Evolutionary conservation across 1,140 invertebrate genomes (phyloP).

Genomic region (Tetraneura akinire): DNA sequence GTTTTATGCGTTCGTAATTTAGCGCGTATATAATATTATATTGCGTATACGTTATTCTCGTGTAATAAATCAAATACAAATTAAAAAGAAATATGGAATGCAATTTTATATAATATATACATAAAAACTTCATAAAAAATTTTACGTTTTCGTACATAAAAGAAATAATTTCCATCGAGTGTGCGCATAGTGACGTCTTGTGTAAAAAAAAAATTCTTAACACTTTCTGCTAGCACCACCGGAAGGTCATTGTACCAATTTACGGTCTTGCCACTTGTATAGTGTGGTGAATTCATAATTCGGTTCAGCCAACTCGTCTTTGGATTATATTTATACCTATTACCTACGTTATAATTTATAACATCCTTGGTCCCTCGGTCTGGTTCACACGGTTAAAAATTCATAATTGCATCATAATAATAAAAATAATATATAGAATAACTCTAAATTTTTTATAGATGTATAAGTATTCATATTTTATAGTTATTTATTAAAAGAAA

Average conservation of each 20-base stretch:
- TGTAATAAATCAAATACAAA: no score
- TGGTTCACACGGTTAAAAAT: background rate
- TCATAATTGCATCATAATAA: background rate
- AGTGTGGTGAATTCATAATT: constrained; percentile 32
- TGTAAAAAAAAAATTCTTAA: background rate
- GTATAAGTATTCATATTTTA: no score
- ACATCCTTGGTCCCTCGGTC: constrained; percentile 27
- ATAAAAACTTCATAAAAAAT: background rate
- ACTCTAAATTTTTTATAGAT: no score
- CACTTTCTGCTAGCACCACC: constrained; percentile 5
- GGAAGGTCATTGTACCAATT: constrained; percentile 41
- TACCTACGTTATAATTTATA: background rate
- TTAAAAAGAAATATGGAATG: background rate
- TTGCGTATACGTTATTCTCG: no score
- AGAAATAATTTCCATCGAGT: background rate
- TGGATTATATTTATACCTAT: constrained; percentile 4
- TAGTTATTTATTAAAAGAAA: no score
- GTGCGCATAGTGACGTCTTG: no score
- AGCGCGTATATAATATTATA: no score
- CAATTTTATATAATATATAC: background rate
- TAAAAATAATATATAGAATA: no score
- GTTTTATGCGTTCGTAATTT: background rate
- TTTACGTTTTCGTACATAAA: background rate
- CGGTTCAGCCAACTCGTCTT: constrained; percentile 13
- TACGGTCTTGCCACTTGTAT: background rate